These are phyloP conservation scores for Anguilla obscura DNA, from an alignment of 2,797 vertebrate species.

Conservation along the genomic window DNA sequence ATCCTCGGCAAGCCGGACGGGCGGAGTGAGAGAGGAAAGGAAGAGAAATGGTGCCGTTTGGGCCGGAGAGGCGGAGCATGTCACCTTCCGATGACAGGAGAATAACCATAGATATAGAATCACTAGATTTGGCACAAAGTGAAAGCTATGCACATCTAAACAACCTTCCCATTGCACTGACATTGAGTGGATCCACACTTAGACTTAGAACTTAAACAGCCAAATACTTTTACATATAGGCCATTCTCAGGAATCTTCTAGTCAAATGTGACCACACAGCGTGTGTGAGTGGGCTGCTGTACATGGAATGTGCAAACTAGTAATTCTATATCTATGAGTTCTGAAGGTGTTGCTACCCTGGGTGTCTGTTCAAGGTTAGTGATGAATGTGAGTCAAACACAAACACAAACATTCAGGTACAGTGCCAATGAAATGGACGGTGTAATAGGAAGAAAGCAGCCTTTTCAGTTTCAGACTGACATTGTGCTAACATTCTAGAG, in stretches of 20 bases:
- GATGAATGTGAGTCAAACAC: neutral
- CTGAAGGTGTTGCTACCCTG: neutral
- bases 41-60: neutral
- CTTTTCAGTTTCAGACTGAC: neutral
- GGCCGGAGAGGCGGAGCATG: neutral
- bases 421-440: neutral
- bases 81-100: constrained; percentile 11
- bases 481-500: neutral
- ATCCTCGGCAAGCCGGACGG: constrained; percentile 25
- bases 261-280: neutral
- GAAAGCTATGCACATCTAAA: neutral
- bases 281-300: neutral
- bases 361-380: constrained; percentile 14
- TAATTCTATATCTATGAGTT: constrained; percentile 25
- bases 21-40: constrained; percentile 2
- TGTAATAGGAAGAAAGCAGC: neutral
- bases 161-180: neutral
- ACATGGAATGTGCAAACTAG: neutral
- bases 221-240: neutral
- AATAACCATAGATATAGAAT: constrained; percentile 12
- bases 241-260: neutral
- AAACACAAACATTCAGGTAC: neutral
- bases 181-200: neutral
- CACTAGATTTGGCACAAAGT: neutral
- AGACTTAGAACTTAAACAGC: neutral